A percentile compares a stretch with the other conserved stretches of the same genome.
phyloP scores from a whole-genome alignment of 2,113 vertebrate genomes.

The Bubo blakistoni region DNA sequence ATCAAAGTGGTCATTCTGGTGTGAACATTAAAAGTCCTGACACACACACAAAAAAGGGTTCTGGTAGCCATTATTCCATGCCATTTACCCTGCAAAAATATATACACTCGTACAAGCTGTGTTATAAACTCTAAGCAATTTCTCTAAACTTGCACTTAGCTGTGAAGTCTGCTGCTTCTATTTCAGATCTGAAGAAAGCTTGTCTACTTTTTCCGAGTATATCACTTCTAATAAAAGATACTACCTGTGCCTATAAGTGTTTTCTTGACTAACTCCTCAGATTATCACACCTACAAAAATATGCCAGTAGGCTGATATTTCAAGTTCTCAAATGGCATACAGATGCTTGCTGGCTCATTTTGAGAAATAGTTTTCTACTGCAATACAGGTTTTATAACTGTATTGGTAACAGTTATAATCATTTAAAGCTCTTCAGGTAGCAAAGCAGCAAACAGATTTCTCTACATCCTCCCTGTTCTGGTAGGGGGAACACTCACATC shows the following conservation, averaged over 20 bases:
- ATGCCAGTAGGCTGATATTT: background rate
- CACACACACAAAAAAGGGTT: background rate
- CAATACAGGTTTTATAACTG: background rate
- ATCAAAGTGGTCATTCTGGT: background rate
- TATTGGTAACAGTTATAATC: background rate
- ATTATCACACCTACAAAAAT: slow-evolving; percentile 14
- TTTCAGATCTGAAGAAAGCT: background rate
- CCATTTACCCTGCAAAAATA: background rate
- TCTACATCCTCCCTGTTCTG: background rate
- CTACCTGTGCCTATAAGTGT: background rate
- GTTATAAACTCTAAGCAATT: background rate
- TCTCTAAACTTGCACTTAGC: background rate
- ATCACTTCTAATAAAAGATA: slow-evolving; percentile 12
- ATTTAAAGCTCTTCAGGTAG: background rate
- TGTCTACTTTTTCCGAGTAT: background rate
- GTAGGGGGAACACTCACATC: background rate
- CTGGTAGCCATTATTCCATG: background rate
- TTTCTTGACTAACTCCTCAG: slow-evolving; percentile 8
- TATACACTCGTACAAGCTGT: background rate
- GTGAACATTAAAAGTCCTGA: background rate
- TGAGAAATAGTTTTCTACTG: background rate
- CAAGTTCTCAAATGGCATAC: background rate
- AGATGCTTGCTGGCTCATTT: slow-evolving; percentile 4
- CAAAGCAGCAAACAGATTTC: background rate
- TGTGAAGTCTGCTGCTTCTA: background rate